These are phyloP conservation scores for Brenthis hecate DNA, from an alignment of 2,888 invertebrate genomes.

Conservation along the genomic window DNA sequence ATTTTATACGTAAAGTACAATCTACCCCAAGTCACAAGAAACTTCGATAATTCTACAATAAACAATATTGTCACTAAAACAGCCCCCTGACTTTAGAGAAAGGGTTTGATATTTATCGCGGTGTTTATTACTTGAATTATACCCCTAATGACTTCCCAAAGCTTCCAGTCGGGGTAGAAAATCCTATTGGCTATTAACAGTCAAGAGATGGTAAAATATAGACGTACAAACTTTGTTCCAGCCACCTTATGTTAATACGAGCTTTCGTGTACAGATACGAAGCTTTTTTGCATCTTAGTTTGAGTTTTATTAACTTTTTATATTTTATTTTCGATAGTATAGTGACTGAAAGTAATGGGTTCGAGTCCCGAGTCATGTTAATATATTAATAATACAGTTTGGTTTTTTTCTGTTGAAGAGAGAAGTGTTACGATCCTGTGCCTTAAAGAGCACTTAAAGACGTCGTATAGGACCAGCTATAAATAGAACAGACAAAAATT, in stretches of 20 bases:
- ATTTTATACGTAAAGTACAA: neutral
- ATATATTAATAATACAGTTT: too few species aligned
- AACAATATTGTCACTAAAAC: conserved; percentile 41
- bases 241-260: conserved; percentile 35
- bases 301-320: neutral
- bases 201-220: conserved; percentile 74
- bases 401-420: too few species aligned
- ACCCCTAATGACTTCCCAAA: conserved; percentile 80
- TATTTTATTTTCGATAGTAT: too few species aligned
- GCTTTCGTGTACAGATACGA: neutral
- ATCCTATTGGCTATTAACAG: conserved; percentile 81
- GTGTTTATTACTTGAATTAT: conserved; percentile 83
- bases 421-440: too few species aligned
- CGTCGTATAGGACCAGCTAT: too few species aligned
- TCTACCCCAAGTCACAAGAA: conserved; percentile 21
- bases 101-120: conserved; percentile 79
- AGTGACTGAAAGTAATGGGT: too few species aligned
- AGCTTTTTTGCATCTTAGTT: neutral
- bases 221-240: conserved; percentile 34
- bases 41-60: conserved; percentile 30
- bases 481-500: too few species aligned
- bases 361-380: too few species aligned
- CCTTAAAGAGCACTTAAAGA: too few species aligned
- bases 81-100: conserved; percentile 61
- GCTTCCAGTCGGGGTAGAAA: conserved; percentile 68